Percentiles rank a stretch among this genome's conserved stretches.
Conservation (phyloP, 2,888 invertebrate species). For the Patella depressa region DNA sequence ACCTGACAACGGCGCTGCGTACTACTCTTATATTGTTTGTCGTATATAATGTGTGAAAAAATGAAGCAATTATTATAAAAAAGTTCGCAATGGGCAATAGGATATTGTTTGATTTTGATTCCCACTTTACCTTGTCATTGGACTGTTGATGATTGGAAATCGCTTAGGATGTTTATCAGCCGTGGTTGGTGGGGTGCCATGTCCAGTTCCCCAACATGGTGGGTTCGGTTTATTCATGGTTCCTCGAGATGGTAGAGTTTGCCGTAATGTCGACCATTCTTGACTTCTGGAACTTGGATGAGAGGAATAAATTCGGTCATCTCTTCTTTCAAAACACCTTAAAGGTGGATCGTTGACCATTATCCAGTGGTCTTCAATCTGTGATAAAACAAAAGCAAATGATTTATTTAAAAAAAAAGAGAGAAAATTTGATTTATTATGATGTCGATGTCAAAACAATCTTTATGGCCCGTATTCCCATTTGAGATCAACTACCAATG, state of each 20-base stretch:
- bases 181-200: constrained; percentile 42
- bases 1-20: too few relatives aligned
- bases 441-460: too few relatives aligned
- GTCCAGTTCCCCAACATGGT: constrained; percentile 63
- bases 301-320: constrained; percentile 45
- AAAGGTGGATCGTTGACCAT: constrained; percentile 50
- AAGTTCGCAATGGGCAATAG: too few relatives aligned
- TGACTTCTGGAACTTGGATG: constrained; percentile 57
- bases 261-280: constrained; percentile 65
- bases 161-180: constrained; percentile 34
- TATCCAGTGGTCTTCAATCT: constrained; percentile 52
- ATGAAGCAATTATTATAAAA: too few relatives aligned
- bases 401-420: too few relatives aligned
- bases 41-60: too few relatives aligned
- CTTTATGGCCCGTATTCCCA: too few relatives aligned
- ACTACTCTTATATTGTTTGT: too few relatives aligned
- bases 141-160: constrained; percentile 63
- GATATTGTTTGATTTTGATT: too few relatives aligned
- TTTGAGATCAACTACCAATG: too few relatives aligned
- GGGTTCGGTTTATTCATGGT: constrained; percentile 41
- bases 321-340: constrained; percentile 45
- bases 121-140: constrained; percentile 63
- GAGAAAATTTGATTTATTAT: too few relatives aligned
- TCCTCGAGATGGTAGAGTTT: constrained; percentile 64
- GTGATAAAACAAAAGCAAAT: constrained; percentile 36